These are phyloP conservation scores for Ranitomeya variabilis DNA, from an alignment of 2,113 vertebrate genomes.

Conservation along the genomic window DNA sequence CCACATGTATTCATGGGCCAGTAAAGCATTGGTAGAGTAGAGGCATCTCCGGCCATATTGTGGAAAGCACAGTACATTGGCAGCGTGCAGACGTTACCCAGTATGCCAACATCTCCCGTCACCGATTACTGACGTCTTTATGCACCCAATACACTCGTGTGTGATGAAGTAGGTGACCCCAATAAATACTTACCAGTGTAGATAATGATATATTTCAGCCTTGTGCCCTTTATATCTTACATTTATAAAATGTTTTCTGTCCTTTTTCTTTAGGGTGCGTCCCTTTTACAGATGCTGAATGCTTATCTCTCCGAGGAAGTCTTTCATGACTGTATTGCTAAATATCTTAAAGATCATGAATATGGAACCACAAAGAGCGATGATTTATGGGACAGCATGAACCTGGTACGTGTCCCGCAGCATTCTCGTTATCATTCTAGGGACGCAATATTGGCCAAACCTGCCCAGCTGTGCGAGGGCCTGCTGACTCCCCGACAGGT, in stretches of 20 bases:
- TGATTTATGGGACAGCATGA: slow-evolving; percentile 90
- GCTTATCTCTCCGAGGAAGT: slow-evolving; percentile 77
- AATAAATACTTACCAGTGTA: neutral
- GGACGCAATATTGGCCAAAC: no score
- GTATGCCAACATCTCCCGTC: no score
- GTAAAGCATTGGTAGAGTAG: no score
- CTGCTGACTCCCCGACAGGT: no score
- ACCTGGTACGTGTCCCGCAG: slow-evolving; percentile 72
- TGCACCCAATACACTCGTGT: neutral
- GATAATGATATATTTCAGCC: neutral
- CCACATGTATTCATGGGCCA: no score
- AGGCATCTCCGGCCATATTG: no score
- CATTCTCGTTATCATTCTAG: neutral
- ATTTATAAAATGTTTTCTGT: neutral
- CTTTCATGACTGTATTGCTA: slow-evolving; percentile 82
- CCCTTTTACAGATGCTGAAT: slow-evolving; percentile 90
- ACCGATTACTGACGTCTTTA: neutral
- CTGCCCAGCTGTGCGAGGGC: no score
- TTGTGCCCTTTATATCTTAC: neutral
- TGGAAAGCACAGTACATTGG: no score
- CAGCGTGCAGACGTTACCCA: no score
- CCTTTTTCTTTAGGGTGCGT: slow-evolving; percentile 78
- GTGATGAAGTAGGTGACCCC: neutral
- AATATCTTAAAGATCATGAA: slow-evolving; percentile 81
- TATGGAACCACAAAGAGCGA: slow-evolving; percentile 79